These are phyloP conservation scores for Theretra japonica DNA, from an alignment of 2,888 invertebrate species.

Conservation along the genomic window DNA sequence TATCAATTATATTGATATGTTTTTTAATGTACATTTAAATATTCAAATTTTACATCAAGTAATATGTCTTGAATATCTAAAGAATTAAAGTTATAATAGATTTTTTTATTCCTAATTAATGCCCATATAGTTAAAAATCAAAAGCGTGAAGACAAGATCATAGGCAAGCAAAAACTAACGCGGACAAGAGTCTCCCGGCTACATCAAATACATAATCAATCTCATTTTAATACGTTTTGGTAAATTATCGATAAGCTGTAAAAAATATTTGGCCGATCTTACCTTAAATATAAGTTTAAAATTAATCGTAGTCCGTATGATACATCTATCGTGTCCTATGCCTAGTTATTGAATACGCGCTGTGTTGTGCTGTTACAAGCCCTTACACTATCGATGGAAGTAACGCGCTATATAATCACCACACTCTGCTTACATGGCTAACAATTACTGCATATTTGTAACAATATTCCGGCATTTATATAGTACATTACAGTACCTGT, in stretches of 20 bases:
- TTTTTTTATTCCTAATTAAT: no score
- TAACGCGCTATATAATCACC: neutral
- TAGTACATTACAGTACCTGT: neutral
- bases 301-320: slow-evolving; percentile 30
- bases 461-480: neutral
- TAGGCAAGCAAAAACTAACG: slow-evolving; percentile 9
- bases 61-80: no score
- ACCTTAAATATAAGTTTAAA: slow-evolving; percentile 49
- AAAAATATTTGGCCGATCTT: slow-evolving; percentile 65
- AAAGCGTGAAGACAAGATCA: slow-evolving; percentile 4
- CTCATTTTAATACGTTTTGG: slow-evolving; percentile 67
- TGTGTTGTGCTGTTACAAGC: neutral
- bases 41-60: no score
- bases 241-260: slow-evolving; percentile 49
- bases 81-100: no score
- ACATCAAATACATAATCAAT: slow-evolving; percentile 35
- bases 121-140: neutral
- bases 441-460: neutral
- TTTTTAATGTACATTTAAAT: no score
- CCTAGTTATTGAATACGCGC: slow-evolving; percentile 8
- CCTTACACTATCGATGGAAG: neutral
- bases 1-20: neutral
- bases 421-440: neutral
- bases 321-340: slow-evolving; percentile 13
- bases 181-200: neutral